Percentiles rank a stretch among this genome's conserved stretches.
phyloP scores from a whole-genome alignment of 2,888 invertebrate genomes.

The Drosophila subquinaria region DNA sequence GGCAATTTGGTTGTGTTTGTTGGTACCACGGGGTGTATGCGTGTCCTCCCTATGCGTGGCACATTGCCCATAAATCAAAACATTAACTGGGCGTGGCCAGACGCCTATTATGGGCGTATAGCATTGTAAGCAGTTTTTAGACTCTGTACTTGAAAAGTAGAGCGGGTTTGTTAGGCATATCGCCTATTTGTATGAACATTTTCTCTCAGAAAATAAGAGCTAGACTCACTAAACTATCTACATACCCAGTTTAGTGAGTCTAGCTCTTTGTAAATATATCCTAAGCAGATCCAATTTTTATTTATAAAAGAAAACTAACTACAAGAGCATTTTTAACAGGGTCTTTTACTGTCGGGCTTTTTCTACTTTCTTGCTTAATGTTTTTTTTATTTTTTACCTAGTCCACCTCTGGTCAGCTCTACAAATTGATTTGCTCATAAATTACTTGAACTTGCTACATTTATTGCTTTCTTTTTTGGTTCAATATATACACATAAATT shows the following conservation, averaged over 20 bases:
- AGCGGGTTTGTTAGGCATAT: no score
- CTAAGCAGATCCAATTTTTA: no score
- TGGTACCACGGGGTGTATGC: slow-evolving; percentile 47
- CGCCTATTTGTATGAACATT: no score
- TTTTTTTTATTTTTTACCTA: background rate
- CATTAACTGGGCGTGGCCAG: slow-evolving; percentile 74
- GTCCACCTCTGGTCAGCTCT: slow-evolving; percentile 11
- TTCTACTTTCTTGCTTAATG: background rate
- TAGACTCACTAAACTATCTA: no score
- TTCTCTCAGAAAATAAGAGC: no score
- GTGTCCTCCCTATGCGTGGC: slow-evolving; percentile 17
- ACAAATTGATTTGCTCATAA: slow-evolving; percentile 77
- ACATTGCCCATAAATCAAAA: slow-evolving; percentile 68
- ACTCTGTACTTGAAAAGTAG: background rate
- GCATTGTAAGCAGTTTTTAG: background rate
- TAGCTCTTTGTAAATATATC: no score
- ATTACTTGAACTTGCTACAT: slow-evolving; percentile 52
- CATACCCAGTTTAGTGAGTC: no score
- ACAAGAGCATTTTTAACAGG: background rate
- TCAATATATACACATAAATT: slow-evolving; percentile 50
- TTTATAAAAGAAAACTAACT: no score
- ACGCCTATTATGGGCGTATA: slow-evolving; percentile 8
- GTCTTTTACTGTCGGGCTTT: background rate
- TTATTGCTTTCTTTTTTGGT: slow-evolving; percentile 37
- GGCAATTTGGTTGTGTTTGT: slow-evolving; percentile 29